These are phyloP conservation scores for Eilema depressum DNA, from an alignment of 2,888 invertebrate species.

Conservation along the genomic window DNA sequence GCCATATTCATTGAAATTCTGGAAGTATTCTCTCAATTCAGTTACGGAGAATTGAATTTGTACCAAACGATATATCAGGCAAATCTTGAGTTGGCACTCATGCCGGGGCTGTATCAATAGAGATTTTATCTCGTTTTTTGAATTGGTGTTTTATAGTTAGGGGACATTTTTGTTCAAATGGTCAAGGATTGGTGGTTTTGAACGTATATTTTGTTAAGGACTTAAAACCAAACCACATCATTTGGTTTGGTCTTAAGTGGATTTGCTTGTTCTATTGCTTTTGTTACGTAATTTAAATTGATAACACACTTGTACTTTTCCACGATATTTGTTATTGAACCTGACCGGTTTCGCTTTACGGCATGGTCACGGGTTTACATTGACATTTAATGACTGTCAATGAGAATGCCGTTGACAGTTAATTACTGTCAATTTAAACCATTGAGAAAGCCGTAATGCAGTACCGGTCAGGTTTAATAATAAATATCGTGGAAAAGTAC, in stretches of 20 bases:
- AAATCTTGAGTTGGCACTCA: slow-evolving; percentile 8
- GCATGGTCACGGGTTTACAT: no score
- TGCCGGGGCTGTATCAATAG: neutral
- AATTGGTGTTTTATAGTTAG: slow-evolving; percentile 6
- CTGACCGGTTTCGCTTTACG: no score
- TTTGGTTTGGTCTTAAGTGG: neutral
- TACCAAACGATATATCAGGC: slow-evolving; percentile 5
- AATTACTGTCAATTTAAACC: no score
- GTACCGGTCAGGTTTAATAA: no score
- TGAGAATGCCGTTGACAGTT: no score
- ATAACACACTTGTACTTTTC: no score
- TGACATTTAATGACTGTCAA: no score
- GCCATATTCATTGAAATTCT: neutral
- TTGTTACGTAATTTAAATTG: neutral
- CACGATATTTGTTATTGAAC: no score
- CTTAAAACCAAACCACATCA: no score
- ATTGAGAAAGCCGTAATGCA: no score
- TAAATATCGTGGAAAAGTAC: no score
- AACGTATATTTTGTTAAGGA: neutral
- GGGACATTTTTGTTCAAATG: neutral
- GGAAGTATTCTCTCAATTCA: neutral
- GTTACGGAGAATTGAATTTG: neutral
- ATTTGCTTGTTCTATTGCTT: neutral
- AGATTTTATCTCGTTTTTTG: slow-evolving; percentile 14
- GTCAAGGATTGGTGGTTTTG: neutral